phyloP scores from a whole-genome alignment of 2,113 vertebrate genomes.

The Chroicocephalus ridibundus region DNA sequence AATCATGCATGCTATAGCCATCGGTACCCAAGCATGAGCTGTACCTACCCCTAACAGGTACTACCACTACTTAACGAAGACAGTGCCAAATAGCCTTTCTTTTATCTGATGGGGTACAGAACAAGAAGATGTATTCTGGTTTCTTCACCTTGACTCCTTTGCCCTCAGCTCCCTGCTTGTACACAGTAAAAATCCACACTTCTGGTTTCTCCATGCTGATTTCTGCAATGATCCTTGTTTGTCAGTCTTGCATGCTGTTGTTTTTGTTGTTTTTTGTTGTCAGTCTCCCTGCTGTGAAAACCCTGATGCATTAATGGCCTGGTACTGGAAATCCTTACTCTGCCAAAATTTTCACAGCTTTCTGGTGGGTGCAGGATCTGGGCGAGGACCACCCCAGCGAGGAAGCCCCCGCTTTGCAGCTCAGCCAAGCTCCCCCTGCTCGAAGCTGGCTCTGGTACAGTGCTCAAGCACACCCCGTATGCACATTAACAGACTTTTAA shows the following conservation, averaged over 20 bases:
- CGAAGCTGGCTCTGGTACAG: neutral
- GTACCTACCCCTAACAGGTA: neutral
- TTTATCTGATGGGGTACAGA: neutral
- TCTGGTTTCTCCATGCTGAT: neutral
- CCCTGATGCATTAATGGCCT: neutral
- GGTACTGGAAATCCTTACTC: neutral
- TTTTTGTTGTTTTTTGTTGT: neutral
- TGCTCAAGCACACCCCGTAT: neutral
- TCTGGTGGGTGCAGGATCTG: fast-evolving
- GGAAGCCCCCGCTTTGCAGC: no score
- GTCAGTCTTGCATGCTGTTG: neutral
- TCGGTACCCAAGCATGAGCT: fast-evolving
- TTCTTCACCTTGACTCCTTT: neutral
- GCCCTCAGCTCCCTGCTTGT: neutral
- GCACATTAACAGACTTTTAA: neutral
- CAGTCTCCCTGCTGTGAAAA: neutral
- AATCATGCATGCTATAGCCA: neutral
- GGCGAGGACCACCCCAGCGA: fast-evolving
- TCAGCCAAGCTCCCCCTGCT: neutral
- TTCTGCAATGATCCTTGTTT: neutral
- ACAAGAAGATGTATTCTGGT: neutral
- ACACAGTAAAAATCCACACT: fast-evolving
- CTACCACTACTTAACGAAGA: neutral
- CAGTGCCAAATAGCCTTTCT: neutral
- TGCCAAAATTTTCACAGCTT: neutral